A percentile compares a stretch with the other conserved stretches of the same genome.
phyloP scores from a whole-genome alignment of 2,113 vertebrate species.

The Pomatostomus ruficeps region DNA sequence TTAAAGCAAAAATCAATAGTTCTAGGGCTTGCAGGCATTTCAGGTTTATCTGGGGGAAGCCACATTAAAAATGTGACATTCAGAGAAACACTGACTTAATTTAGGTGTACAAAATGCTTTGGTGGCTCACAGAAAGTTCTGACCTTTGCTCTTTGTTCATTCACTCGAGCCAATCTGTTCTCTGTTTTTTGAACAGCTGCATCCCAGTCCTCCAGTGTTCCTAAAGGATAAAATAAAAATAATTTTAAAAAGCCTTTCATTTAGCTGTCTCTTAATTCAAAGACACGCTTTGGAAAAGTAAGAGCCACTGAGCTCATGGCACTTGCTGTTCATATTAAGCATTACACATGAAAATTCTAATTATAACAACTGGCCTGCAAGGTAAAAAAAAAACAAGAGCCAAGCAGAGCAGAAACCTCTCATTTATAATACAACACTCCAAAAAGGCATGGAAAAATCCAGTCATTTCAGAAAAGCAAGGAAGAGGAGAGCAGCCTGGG shows the following conservation, averaged over 20 bases:
- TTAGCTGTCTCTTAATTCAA: background rate
- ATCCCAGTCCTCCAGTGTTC: slow-evolving; percentile 94
- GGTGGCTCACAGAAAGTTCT: background rate
- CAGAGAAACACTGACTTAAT: background rate
- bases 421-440: background rate
- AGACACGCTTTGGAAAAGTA: background rate
- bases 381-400: background rate
- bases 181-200: slow-evolving; percentile 90
- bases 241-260: background rate
- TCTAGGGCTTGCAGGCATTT: background rate
- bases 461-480: background rate
- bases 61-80: background rate
- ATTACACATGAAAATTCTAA: background rate
- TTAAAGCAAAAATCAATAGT: background rate
- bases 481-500: background rate
- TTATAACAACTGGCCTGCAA: background rate
- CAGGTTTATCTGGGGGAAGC: background rate
- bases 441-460: background rate
- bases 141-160: slow-evolving; percentile 89
- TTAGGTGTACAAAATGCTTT: background rate
- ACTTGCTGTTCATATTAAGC: background rate
- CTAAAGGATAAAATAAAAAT: slow-evolving; percentile 50
- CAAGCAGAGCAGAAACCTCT: background rate
- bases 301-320: background rate
- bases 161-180: slow-evolving; percentile 83